These are phyloP conservation scores for Lanius collurio DNA, from an alignment of 2,113 vertebrate genomes.

Conservation along the genomic window DNA sequence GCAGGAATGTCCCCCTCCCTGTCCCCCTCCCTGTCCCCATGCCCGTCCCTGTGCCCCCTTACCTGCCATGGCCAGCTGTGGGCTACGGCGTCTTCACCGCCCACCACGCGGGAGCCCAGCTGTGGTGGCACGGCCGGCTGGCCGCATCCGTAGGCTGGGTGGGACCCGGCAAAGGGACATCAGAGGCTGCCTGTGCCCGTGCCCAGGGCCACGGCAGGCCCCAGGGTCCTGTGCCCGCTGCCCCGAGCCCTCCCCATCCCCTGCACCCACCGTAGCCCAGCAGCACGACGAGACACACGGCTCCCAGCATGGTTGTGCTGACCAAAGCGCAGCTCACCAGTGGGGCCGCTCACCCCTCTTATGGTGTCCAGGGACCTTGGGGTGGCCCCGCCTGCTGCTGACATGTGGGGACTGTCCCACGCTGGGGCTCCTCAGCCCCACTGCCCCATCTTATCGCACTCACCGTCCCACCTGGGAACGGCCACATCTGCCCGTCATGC, in stretches of 20 bases:
- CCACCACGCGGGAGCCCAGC: constrained; percentile 80
- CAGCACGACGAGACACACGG: constrained; percentile 8
- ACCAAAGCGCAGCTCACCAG: not conserved
- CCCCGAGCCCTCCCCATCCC: fast-evolving
- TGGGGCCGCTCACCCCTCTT: not conserved
- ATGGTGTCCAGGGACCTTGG: not conserved
- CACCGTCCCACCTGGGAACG: fast-evolving
- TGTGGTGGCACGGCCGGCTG: constrained; percentile 74
- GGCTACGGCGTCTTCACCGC: constrained; percentile 79
- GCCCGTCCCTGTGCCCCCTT: not conserved
- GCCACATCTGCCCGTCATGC: not conserved
- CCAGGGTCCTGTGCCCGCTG: fast-evolving
- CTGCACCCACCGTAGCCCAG: constrained; percentile 61
- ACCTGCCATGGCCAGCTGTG: constrained; percentile 98
- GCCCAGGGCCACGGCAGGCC: not conserved
- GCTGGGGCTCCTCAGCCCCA: not conserved
- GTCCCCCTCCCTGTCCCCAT: fast-evolving
- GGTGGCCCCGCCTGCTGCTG: fast-evolving
- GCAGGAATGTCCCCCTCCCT: not conserved
- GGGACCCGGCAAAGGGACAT: not conserved
- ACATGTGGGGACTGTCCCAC: not conserved
- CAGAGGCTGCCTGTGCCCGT: not conserved
- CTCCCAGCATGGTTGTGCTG: constrained; percentile 20
- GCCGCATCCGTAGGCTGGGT: constrained; percentile 84
- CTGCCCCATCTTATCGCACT: fast-evolving